Conservation (phyloP, 2,797 vertebrate species). For the Numenius phaeopus region DNA sequence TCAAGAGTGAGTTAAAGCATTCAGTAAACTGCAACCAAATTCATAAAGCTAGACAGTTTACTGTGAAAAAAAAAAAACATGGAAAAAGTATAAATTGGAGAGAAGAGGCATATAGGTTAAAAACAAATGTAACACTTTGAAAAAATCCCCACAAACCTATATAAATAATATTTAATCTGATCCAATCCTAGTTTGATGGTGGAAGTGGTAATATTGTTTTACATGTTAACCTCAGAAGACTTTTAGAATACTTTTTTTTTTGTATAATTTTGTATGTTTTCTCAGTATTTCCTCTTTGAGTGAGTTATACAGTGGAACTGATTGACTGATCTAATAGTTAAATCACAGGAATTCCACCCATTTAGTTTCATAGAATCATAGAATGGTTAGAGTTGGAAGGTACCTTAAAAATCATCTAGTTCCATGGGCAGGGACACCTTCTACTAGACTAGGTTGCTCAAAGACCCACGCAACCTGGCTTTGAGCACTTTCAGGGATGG, state of each 20-base stretch:
- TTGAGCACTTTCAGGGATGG: neutral
- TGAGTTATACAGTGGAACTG: neutral
- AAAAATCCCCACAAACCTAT: fast-evolving
- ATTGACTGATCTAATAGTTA: neutral
- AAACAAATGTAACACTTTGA: fast-evolving
- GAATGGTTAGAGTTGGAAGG: neutral
- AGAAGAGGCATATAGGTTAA: neutral
- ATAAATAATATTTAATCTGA: neutral
- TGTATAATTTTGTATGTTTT: neutral
- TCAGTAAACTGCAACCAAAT: neutral
- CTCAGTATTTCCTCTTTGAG: neutral
- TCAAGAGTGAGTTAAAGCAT: neutral
- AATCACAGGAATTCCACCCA: neutral
- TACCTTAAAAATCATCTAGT: neutral
- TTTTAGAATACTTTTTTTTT: neutral
- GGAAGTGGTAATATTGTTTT: neutral
- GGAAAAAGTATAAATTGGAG: neutral
- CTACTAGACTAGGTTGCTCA: neutral
- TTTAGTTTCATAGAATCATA: neutral
- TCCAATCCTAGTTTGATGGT: neutral
- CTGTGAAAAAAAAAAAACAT: neutral
- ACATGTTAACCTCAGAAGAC: neutral
- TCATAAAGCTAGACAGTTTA: neutral
- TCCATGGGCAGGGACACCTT: neutral
- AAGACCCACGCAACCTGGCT: neutral